These are phyloP conservation scores for Ptychodera flava DNA, from an alignment of 35 echinoderm and acorn worm genomes.

Conservation along the genomic window DNA sequence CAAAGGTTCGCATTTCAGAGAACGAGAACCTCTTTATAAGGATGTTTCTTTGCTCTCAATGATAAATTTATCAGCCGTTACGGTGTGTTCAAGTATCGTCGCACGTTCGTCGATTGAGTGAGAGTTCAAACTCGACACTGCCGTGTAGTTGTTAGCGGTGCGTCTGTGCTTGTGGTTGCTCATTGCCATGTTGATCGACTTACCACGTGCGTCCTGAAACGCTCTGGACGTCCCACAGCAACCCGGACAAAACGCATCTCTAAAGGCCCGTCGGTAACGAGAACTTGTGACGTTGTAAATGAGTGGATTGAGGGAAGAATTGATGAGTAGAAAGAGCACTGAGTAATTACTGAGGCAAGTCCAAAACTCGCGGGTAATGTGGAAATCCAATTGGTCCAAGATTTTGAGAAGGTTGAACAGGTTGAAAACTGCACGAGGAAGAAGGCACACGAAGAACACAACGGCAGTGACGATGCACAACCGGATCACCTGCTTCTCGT, in stretches of 20 bases:
- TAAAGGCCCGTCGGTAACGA: constrained; percentile 2
- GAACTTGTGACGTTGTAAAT: background rate
- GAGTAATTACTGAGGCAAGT: background rate
- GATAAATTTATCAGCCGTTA: background rate
- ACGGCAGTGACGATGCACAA: background rate
- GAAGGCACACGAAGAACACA: constrained; percentile 2
- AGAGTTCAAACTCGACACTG: background rate
- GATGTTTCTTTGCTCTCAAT: background rate
- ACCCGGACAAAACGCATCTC: background rate
- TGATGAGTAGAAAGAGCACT: background rate
- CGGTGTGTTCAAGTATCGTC: background rate
- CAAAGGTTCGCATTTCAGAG: too few relatives aligned
- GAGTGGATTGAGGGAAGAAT: background rate
- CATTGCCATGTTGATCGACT: background rate
- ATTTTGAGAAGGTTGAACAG: background rate
- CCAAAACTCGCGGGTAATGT: background rate
- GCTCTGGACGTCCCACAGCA: background rate
- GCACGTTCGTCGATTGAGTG: background rate
- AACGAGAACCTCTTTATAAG: background rate
- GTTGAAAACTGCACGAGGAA: background rate
- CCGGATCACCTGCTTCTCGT: background rate
- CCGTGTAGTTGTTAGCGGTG: background rate
- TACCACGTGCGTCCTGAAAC: background rate
- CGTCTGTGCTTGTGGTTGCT: background rate
- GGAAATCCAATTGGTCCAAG: background rate